These are phyloP conservation scores for Pseudococcus jackbeardsleyi DNA, from an alignment of 2,888 invertebrate genomes.

Conservation along the genomic window DNA sequence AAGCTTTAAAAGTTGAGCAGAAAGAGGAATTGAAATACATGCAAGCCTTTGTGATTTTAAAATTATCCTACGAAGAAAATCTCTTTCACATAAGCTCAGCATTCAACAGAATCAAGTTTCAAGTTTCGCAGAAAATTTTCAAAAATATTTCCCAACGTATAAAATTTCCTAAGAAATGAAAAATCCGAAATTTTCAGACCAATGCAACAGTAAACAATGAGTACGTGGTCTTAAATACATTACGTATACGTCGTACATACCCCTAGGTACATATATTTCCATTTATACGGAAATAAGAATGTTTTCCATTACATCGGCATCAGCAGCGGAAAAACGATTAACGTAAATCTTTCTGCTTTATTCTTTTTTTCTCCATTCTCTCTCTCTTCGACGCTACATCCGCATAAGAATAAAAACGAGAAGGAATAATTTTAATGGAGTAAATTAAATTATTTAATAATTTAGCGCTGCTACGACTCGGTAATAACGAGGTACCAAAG, in stretches of 20 bases:
- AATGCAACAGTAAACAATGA: too few relatives aligned
- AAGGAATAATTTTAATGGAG: constrained; percentile 23
- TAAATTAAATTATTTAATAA: constrained; percentile 43
- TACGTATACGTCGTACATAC: background rate
- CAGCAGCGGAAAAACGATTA: constrained; percentile 41
- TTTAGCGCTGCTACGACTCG: background rate
- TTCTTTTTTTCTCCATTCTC: background rate
- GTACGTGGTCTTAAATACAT: too few relatives aligned
- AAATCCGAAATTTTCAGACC: too few relatives aligned
- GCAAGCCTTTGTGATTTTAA: too few relatives aligned
- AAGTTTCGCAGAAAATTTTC: too few relatives aligned
- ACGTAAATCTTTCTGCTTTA: background rate
- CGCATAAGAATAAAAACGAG: constrained; percentile 21
- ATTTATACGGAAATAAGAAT: constrained; percentile 8
- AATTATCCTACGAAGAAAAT: too few relatives aligned
- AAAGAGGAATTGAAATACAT: too few relatives aligned
- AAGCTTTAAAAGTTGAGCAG: too few relatives aligned
- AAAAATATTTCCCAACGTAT: too few relatives aligned
- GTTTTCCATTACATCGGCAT: background rate
- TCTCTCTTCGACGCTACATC: background rate
- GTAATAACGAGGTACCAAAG: constrained; percentile 8
- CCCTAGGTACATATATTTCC: background rate
- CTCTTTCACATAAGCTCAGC: too few relatives aligned
- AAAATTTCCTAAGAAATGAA: too few relatives aligned
- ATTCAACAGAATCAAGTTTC: too few relatives aligned